Conservation (phyloP, 1,140 invertebrate species). For the Microplitis mediator region DNA sequence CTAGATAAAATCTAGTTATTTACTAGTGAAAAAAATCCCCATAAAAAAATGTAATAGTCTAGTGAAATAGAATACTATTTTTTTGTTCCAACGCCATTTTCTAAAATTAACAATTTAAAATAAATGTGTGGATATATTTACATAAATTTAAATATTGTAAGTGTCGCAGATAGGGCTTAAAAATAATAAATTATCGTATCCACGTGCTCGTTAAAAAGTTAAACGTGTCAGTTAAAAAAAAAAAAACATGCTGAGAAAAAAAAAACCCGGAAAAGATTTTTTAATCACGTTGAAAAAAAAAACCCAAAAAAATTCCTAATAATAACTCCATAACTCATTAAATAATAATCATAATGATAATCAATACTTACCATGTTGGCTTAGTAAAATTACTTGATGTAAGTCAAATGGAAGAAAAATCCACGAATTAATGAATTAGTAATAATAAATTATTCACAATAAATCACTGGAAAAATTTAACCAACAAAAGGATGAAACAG, state of each 20-base stretch:
- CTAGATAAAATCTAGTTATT: too few relatives aligned
- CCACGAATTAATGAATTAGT: too few relatives aligned
- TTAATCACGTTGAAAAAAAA: neutral
- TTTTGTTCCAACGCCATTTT: too few relatives aligned
- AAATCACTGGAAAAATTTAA: too few relatives aligned
- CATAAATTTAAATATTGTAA: neutral
- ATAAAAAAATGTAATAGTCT: too few relatives aligned
- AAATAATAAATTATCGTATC: neutral
- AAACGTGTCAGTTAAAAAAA: neutral
- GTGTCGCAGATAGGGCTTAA: neutral
- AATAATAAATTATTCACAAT: too few relatives aligned
- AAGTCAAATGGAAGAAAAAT: neutral
- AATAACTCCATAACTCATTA: neutral
- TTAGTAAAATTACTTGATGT: neutral
- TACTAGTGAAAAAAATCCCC: too few relatives aligned
- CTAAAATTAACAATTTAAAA: neutral
- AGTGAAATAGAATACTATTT: too few relatives aligned
- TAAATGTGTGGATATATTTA: neutral
- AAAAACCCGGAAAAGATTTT: neutral
- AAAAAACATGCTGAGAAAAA: neutral
- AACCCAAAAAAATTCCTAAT: neutral
- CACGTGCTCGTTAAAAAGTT: neutral
- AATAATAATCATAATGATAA: neutral
- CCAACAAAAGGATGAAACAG: too few relatives aligned
- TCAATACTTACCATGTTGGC: constrained; percentile 3